These are phyloP conservation scores for Rapana venosa DNA, from an alignment of 2,888 invertebrate genomes.

Conservation along the genomic window DNA sequence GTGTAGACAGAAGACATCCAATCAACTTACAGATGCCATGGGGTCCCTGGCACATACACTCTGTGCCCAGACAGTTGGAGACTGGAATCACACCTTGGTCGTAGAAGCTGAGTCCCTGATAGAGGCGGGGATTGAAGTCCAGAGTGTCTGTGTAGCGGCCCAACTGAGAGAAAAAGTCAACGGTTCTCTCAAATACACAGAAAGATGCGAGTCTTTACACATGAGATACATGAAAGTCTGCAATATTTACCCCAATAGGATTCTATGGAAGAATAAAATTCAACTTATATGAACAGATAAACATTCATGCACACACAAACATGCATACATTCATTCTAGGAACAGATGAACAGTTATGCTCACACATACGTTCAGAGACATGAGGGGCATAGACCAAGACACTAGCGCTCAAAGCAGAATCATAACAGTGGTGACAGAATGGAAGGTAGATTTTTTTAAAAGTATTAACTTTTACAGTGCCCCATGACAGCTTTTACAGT, in stretches of 20 bases:
- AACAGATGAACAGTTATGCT: neutral
- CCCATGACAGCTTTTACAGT: too few species aligned
- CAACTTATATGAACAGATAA: neutral
- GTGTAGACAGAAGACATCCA: neutral
- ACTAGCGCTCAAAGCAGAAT: too few species aligned
- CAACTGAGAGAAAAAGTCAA: constrained; percentile 59
- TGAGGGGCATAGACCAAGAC: neutral
- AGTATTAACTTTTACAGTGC: too few species aligned
- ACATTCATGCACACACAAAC: neutral
- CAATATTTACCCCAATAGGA: too few species aligned
- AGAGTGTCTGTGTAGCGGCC: constrained; percentile 64
- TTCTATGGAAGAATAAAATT: too few species aligned
- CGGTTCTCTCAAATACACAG: neutral
- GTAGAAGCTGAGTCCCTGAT: constrained; percentile 59
- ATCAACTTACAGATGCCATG: constrained; percentile 4
- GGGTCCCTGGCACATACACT: constrained; percentile 60
- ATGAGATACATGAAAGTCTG: neutral
- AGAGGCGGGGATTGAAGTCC: constrained; percentile 52
- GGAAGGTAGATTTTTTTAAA: too few species aligned
- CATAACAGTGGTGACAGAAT: too few species aligned
- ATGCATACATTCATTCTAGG: neutral
- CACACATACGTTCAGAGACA: neutral
- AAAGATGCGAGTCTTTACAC: neutral
- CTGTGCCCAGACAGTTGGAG: constrained; percentile 65
- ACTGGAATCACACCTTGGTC: constrained; percentile 56